These are phyloP conservation scores for Crocuta crocuta DNA, from an alignment of 2,113 vertebrate genomes.

Conservation along the genomic window DNA sequence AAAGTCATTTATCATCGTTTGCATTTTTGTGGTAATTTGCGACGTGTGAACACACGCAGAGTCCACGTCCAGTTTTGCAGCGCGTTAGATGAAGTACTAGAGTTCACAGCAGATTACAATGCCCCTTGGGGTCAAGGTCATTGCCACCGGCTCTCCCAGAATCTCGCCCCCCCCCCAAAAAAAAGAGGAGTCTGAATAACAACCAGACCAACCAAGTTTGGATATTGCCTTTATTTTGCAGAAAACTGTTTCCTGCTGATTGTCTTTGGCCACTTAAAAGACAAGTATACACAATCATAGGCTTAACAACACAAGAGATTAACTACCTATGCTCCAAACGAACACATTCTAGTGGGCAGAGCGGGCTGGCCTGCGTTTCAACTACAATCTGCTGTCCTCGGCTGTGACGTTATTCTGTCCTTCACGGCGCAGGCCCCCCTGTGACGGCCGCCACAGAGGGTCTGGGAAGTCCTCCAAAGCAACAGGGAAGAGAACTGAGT, in stretches of 20 bases:
- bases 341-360: conserved; percentile 72
- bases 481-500: background rate
- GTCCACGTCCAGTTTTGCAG: background rate
- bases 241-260: conserved; percentile 82
- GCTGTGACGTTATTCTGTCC: conserved; percentile 11
- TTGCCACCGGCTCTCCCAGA: background rate
- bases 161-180: background rate
- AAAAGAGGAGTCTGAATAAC: background rate
- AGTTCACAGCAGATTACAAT: rapidly evolving
- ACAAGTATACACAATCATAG: conserved; percentile 66
- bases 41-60: background rate
- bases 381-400: background rate
- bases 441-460: background rate
- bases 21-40: background rate
- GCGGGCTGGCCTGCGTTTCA: conserved; percentile 32
- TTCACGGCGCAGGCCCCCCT: conserved; percentile 46
- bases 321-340: conserved; percentile 63
- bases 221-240: conserved; percentile 81
- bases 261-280: conserved; percentile 83
- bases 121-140: background rate
- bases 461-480: conserved; percentile 46
- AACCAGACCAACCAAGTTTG: conserved; percentile 2
- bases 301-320: conserved; percentile 42
- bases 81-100: background rate
- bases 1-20: background rate